A percentile compares a stretch with the other conserved stretches of the same genome.
Evolutionary conservation across 1,140 invertebrate genomes (phyloP).

Genomic region (Heterodera carotae): DNA sequence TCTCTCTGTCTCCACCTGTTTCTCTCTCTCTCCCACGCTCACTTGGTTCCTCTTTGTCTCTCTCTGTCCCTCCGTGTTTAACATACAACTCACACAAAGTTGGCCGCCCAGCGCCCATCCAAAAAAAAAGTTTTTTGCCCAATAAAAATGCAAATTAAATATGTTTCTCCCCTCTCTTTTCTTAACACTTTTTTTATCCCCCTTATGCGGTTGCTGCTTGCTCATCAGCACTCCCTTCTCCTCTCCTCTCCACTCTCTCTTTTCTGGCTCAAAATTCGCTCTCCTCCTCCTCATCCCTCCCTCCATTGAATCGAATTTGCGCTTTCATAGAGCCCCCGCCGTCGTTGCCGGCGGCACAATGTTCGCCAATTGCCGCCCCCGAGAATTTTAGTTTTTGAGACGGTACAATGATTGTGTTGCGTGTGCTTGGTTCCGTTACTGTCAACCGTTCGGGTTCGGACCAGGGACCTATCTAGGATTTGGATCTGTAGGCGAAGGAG

Average conservation of each 20-base stretch:
- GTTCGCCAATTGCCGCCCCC: neutral
- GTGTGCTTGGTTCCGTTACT: too few species aligned
- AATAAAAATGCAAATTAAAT: slow-evolving; percentile 21
- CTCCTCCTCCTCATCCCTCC: too few species aligned
- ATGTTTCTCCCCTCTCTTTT: neutral
- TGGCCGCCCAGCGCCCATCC: neutral
- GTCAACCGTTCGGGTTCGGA: too few species aligned
- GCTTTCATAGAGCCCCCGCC: neutral
- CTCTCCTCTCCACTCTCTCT: too few species aligned
- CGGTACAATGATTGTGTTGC: neutral
- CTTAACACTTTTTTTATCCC: neutral
- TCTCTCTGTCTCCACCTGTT: neutral
- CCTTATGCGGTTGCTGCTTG: too few species aligned
- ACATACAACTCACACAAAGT: neutral
- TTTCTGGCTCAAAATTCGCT: too few species aligned
- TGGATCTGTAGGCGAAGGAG: too few species aligned
- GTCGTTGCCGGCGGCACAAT: neutral
- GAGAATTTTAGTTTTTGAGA: neutral
- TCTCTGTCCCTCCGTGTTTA: neutral
- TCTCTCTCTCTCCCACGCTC: neutral
- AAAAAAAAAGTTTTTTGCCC: neutral
- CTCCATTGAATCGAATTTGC: neutral
- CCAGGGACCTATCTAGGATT: too few species aligned
- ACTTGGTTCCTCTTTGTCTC: neutral
- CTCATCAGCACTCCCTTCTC: too few species aligned